Conservation (phyloP, 2,797 vertebrate species). For the Phoebastria nigripes region DNA sequence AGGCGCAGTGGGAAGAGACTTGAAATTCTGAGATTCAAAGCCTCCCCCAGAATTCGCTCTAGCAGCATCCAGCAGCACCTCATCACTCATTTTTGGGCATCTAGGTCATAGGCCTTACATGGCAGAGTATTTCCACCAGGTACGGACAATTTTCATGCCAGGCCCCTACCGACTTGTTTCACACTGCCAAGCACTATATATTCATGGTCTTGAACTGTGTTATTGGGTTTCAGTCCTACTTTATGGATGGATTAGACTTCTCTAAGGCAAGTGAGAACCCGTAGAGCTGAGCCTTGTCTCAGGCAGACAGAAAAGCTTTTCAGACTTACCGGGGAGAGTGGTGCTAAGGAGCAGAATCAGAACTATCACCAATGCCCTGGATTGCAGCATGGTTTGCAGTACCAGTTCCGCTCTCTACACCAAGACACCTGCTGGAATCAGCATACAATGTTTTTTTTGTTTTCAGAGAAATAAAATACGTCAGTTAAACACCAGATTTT, state of each 20-base stretch:
- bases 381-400: conserved; percentile 55
- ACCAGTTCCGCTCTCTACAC: not conserved
- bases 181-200: rapidly evolving
- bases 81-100: not conserved
- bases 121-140: not conserved
- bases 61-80: not conserved
- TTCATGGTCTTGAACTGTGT: not conserved
- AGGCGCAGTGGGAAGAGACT: not conserved
- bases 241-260: not conserved
- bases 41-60: not conserved
- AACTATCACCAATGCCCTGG: conserved; percentile 44
- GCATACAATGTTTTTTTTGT: not conserved
- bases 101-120: not conserved
- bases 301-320: not conserved
- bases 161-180: not conserved
- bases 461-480: not conserved
- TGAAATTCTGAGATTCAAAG: not conserved
- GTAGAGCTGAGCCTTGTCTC: not conserved
- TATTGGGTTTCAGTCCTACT: not conserved
- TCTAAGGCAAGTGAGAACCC: not conserved
- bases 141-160: not conserved
- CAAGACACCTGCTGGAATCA: not conserved
- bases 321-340: conserved; percentile 43
- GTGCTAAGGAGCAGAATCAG: conserved; percentile 57
- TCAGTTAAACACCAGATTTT: not conserved